Base-by-base conservation (phyloP, 1,140 invertebrate genomes). In the Tenebrio molitor region DNA sequence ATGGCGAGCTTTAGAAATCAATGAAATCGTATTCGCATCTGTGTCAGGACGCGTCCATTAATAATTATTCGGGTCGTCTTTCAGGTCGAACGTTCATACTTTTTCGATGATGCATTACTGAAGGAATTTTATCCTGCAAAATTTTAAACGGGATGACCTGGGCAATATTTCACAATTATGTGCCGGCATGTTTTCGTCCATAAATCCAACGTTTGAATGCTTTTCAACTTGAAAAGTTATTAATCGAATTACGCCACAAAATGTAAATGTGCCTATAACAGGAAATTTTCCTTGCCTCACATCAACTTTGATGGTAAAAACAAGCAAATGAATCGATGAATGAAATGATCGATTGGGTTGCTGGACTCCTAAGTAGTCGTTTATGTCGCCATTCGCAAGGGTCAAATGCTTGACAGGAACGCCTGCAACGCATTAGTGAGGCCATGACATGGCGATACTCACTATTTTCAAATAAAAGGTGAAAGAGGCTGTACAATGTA, bases 291-390 rank as follows among this genome's bases (percentile, higher is more conserved):
- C 50, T 58, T 58, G 50, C 23, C 1, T 25, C 21, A 5, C 42
- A 15, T 16, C 5, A 21, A 41, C 36, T 41, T 12, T 17, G 16
- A 10, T 14, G 50, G 3, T 58, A 23, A 58, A 58, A 58, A 58
- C 50, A 58, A 58, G 50, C 44, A 50, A 10, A 50, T 50, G 44
- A 58, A 58, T 58, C 50, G 50, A 58, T 58, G 50, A 10, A 46
- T 41, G 36, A 41, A 41, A 10, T 46, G 42, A 46, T 46, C 36
- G 36, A 39, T 39, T 39, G 36, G 36, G 14, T 17, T 2, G 42
- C n/a, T 14, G 50, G 21, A 58, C 50, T 29, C 14, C 19, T 25
- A 29, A 58, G 23, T 58, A 12, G n/a, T 58, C 50, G 23, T 15
- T 58, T 58, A 29, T 8, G 21, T n/a, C 50, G 10, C 50, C 50